phyloP scores from a whole-genome alignment of 2,888 invertebrate species.

The Synergus japonicus region DNA sequence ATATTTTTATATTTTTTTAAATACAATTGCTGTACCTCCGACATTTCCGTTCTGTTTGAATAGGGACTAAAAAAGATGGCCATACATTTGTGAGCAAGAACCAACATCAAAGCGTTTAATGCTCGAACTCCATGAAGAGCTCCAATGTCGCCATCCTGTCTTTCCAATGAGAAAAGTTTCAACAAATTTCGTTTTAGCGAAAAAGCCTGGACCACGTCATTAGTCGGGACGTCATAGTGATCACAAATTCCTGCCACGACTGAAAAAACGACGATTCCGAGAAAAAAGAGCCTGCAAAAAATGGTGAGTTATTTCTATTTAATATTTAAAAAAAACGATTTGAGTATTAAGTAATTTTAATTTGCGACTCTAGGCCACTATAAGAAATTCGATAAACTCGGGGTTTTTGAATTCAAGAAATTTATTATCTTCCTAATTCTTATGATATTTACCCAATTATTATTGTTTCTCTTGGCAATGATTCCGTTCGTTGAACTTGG shows the following conservation, averaged over 20 bases:
- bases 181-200: constrained; percentile 82
- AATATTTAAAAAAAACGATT: not conserved
- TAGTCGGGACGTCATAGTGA: constrained; percentile 64
- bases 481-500: constrained; percentile 76
- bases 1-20: not conserved
- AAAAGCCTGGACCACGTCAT: constrained; percentile 79
- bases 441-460: constrained; percentile 77
- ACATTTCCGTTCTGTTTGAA: constrained; percentile 83
- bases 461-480: constrained; percentile 78
- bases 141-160: constrained; percentile 80
- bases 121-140: constrained; percentile 84
- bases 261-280: constrained; percentile 75
- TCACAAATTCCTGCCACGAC: constrained; percentile 74
- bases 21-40: constrained; percentile 79
- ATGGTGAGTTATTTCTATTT: not conserved
- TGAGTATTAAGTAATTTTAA: too few species aligned
- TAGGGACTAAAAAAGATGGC: constrained; percentile 84
- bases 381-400: too few species aligned
- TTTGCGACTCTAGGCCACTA: too few species aligned
- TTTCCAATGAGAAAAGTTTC: constrained; percentile 79
- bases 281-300: constrained; percentile 77
- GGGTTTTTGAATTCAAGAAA: not conserved
- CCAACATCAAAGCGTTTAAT: constrained; percentile 82
- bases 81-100: constrained; percentile 85
- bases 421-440: constrained; percentile 20